Base-by-base conservation (phyloP, 2,888 invertebrate genomes). In the Coelopa pilipes region DNA sequence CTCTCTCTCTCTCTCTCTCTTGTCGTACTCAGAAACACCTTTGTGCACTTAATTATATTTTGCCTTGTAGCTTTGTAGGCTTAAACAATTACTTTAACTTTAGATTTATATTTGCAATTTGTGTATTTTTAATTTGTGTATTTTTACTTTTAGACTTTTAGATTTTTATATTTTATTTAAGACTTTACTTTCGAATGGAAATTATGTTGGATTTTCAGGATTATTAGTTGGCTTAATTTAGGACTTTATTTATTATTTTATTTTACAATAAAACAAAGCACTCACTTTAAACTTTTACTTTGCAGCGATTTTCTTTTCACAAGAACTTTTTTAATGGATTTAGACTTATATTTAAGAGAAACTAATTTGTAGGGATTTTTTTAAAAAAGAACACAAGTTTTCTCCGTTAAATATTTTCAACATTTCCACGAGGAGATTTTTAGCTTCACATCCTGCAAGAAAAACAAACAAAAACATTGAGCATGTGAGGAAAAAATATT, bases 1-100 rank as follows among this genome's bases (percentile, higher is more conserved):
- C 63, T 70, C 74, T 62, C 55, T 74, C 50, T 60, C 63, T 55
- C 59, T 63, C 76, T 70, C 63, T 73, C 74, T 76, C 67, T 71
- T 34, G 34, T 34, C 34, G 34, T 34, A 34, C 7, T 34, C 34
- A 34, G 34, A 34, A 34, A 34, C 34, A 66, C 77, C 74, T 75
- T 17, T 21, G 47, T 59, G 53, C 70, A 70, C 74, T 74, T 74
- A 49, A 70, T 19, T 24, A 65, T 65, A 55, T 46, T 71, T 71
- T 13, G 3, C 47, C 47, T 46, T 59, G 13, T 47, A 69, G 46
- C 50, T 47, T 59, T 71, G 62, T 71, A 46, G 53, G 71, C 71
- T 71, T 71, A 70, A 70, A 62, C 59, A 60, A 53, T 53, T 53
- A 15, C 10, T 53, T 53, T 53, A 15, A 53, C n/a, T 53, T 53